phyloP scores from a whole-genome alignment of 1,140 invertebrate genomes.

The Temnothorax nylanderi region DNA sequence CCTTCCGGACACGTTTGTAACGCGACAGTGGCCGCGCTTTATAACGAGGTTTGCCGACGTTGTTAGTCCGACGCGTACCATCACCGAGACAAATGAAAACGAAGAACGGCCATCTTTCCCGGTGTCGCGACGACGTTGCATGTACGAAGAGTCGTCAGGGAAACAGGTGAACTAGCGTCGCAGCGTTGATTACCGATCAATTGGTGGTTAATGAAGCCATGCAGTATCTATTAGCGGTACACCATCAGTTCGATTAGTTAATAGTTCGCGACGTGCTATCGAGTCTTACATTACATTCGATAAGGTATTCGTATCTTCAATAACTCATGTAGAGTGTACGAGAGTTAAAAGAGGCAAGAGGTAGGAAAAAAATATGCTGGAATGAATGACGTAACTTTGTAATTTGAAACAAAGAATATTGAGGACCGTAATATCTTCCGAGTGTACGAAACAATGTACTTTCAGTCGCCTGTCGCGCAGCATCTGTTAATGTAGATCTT shows the following conservation, averaged over 20 bases:
- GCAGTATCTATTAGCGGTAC: background rate
- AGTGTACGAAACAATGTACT: background rate
- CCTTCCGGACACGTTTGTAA: slow-evolving; percentile 56
- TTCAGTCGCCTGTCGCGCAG: background rate
- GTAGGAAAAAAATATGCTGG: background rate
- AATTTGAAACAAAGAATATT: background rate
- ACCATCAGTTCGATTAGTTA: background rate
- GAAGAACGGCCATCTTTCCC: slow-evolving; percentile 11
- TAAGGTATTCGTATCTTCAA: background rate
- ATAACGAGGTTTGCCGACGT: slow-evolving; percentile 39
- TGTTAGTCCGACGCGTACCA: slow-evolving; percentile 8
- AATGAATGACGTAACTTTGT: background rate
- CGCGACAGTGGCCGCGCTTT: slow-evolving; percentile 17
- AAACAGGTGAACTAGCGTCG: background rate
- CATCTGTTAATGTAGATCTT: slow-evolving; percentile 44
- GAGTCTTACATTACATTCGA: background rate
- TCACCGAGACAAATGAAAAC: background rate
- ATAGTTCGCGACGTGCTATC: background rate
- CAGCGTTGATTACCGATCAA: slow-evolving; percentile 11
- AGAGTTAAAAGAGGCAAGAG: background rate
- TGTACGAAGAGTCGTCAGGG: background rate
- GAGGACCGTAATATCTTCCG: background rate
- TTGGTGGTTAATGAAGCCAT: background rate
- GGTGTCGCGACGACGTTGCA: background rate
- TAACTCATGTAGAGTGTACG: no score